Conservation (phyloP, 2,113 vertebrate genomes). For the Uria lomvia region DNA sequence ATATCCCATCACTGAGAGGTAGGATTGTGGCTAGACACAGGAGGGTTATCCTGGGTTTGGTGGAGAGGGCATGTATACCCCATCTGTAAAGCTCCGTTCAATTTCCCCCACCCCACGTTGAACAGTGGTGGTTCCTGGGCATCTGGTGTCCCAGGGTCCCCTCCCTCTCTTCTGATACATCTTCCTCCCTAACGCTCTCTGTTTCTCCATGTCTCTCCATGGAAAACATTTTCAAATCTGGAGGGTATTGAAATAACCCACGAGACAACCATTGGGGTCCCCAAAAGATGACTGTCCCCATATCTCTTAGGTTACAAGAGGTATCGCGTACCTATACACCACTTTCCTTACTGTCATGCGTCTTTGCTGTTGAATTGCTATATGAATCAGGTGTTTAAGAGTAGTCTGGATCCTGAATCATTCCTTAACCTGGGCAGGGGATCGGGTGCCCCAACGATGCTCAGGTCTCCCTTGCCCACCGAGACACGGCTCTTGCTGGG, state of each 20-base stretch:
- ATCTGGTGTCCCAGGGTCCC: not conserved
- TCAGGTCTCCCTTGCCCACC: not conserved
- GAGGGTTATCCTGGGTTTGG: not conserved
- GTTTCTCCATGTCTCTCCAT: not conserved
- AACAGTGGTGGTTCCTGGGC: not conserved
- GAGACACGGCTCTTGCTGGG: not conserved
- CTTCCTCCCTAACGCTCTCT: not conserved
- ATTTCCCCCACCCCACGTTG: not conserved
- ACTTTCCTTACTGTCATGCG: not conserved
- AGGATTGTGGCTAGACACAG: too few species aligned
- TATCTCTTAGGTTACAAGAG: not conserved
- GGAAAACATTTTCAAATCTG: not conserved
- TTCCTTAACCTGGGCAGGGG: not conserved
- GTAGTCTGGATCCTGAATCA: fast-evolving
- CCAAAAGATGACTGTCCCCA: not conserved
- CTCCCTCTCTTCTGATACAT: not conserved
- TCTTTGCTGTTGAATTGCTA: not conserved
- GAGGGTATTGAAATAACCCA: not conserved
- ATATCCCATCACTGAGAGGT: not conserved
- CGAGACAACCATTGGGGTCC: fast-evolving
- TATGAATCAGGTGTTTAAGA: not conserved
- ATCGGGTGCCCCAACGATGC: fast-evolving
- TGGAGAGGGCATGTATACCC: fast-evolving
- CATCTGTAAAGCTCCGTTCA: not conserved
- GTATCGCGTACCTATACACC: fast-evolving